phyloP scores from a whole-genome alignment of 2,888 invertebrate species.

The Microctonus hyperodae region DNA sequence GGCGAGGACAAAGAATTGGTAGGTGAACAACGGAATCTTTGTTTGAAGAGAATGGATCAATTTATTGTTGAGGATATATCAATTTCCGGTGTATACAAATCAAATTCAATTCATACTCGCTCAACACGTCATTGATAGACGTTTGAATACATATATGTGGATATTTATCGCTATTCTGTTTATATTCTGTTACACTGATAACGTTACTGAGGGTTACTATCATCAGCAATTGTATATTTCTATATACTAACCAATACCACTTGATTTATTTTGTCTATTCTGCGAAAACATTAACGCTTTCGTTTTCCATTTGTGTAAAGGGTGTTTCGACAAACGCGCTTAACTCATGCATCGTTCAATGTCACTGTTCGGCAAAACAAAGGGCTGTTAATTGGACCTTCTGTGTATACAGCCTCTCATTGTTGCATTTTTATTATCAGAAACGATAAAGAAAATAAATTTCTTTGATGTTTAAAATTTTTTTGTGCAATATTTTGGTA shows the following conservation, averaged over 20 bases:
- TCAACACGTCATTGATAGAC: not conserved
- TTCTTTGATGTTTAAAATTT: not conserved
- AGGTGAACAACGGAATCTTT: not conserved
- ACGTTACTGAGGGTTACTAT: slow-evolving; percentile 35
- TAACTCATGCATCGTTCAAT: slow-evolving; percentile 11
- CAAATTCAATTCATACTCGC: not conserved
- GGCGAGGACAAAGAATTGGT: not conserved
- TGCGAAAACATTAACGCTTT: slow-evolving; percentile 46
- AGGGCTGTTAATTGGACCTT: slow-evolving; percentile 19
- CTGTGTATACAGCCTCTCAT: not conserved
- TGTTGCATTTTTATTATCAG: slow-evolving; percentile 6
- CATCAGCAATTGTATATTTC: slow-evolving; percentile 41
- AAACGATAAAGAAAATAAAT: not conserved
- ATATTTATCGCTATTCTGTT: slow-evolving; percentile 37
- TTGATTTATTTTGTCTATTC: slow-evolving; percentile 55
- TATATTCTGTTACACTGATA: not conserved
- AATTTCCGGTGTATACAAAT: not conserved
- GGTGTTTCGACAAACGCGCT: not conserved
- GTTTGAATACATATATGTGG: not conserved
- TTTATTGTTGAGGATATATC: not conserved
- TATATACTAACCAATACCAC: slow-evolving; percentile 35
- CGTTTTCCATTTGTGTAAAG: slow-evolving; percentile 40
- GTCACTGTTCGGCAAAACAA: slow-evolving; percentile 13
- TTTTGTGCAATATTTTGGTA: not conserved
- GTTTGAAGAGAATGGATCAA: not conserved